Conservation (phyloP, 1,140 invertebrate species). For the Drosophila suzukii region DNA sequence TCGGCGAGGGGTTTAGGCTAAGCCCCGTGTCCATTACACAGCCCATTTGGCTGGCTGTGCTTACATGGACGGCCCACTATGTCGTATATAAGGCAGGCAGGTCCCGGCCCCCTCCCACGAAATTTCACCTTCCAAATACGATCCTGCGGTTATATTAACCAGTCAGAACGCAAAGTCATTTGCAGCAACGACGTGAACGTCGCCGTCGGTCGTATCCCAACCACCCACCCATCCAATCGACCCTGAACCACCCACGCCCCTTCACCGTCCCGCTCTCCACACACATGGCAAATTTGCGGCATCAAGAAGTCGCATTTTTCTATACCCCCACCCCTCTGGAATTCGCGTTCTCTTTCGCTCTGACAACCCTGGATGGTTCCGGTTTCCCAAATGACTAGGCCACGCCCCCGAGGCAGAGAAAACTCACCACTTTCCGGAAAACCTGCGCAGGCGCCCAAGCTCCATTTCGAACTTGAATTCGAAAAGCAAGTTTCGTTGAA, state of each 20-base stretch:
- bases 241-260: not conserved
- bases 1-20: conserved; percentile 28
- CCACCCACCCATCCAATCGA: conserved; percentile 1
- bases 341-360: conserved; percentile 4
- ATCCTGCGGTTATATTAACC: conserved; percentile 84
- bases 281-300: conserved; percentile 79
- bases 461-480: conserved; percentile 24
- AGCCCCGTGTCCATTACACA: conserved; percentile 54
- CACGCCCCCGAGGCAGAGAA: conserved; percentile 55
- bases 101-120: not conserved
- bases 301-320: conserved; percentile 84
- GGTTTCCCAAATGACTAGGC: conserved; percentile 16
- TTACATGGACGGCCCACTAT: conserved; percentile 20
- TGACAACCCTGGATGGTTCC: not conserved
- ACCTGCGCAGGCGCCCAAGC: conserved; percentile 34
- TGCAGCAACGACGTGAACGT: conserved; percentile 48
- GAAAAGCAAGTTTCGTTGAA: conserved; percentile 31
- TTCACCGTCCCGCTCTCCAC: conserved; percentile 5
- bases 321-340: conserved; percentile 33
- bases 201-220: conserved; percentile 35
- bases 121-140: conserved; percentile 43
- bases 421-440: conserved; percentile 67
- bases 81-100: conserved; percentile 32
- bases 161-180: conserved; percentile 84
- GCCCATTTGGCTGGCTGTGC: conserved; percentile 55